phyloP scores from a whole-genome alignment of 2,888 invertebrate genomes.

The Lasius fuliginosus region DNA sequence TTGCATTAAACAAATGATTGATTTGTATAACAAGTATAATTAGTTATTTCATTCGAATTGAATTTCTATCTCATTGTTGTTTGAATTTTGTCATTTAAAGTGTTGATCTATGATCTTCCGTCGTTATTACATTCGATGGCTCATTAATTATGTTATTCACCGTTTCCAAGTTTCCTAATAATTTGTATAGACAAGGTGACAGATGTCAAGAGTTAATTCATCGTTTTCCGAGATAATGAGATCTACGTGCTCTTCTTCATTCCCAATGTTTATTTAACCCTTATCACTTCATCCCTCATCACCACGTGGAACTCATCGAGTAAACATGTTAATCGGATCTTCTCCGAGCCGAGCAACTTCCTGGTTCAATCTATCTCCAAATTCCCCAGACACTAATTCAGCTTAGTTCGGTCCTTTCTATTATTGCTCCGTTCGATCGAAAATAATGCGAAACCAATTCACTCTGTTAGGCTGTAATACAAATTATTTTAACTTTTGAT shows the following conservation, averaged over 20 bases:
- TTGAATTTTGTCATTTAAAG: not conserved
- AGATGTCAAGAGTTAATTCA: conserved; percentile 18
- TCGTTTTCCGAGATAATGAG: conserved; percentile 24
- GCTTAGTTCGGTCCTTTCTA: not conserved
- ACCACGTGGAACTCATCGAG: conserved; percentile 13
- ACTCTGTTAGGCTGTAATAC: not conserved
- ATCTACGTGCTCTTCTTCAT: conserved; percentile 17
- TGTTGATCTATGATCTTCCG: not conserved
- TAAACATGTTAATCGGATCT: conserved; percentile 57
- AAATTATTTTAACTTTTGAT: conserved; percentile 10
- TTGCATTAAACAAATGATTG: not conserved
- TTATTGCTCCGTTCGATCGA: not conserved
- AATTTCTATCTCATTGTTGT: not conserved
- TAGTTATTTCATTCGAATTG: not conserved
- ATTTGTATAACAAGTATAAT: not conserved
- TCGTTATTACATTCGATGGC: not conserved
- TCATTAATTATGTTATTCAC: conserved; percentile 14
- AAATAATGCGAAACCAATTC: conserved; percentile 1
- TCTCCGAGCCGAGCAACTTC: not conserved
- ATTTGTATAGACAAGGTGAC: not conserved
- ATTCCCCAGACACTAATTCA: conserved; percentile 18
- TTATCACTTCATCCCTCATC: conserved; percentile 3
- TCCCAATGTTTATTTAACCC: conserved; percentile 14
- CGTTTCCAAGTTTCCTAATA: conserved; percentile 14
- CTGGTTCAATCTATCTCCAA: not conserved